Evolutionary conservation across 2,113 vertebrate species (phyloP).

Genomic region (Eleginops maclovinus): DNA sequence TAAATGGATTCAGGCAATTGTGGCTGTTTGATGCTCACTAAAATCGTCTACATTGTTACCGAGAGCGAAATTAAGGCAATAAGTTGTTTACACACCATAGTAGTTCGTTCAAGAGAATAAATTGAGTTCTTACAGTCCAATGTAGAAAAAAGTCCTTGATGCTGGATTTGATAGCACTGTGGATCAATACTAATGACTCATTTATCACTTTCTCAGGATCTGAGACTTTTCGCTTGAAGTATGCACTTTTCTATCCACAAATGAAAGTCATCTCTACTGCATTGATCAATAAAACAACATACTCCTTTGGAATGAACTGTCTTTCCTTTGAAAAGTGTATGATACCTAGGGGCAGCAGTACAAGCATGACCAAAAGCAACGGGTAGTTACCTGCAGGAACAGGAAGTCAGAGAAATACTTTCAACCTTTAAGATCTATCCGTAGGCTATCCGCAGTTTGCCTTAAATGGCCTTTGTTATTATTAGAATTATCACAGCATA

Average conservation of each 20-base stretch:
- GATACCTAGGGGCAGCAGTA: too few species aligned
- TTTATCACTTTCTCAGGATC: conserved; percentile 12
- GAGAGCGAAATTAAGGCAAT: background rate
- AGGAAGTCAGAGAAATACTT: too few species aligned
- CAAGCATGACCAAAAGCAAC: too few species aligned
- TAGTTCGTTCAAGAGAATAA: conserved; percentile 4
- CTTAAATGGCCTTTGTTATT: too few species aligned
- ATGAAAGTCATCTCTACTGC: too few species aligned
- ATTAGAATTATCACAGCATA: too few species aligned
- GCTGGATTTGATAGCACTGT: background rate
- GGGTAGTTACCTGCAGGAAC: too few species aligned
- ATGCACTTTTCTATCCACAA: background rate
- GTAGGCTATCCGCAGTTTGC: too few species aligned
- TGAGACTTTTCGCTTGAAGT: background rate
- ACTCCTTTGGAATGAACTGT: too few species aligned
- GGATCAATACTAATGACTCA: conserved; percentile 14
- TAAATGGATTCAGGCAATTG: background rate
- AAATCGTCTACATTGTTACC: background rate
- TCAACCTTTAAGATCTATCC: too few species aligned
- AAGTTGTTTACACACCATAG: background rate
- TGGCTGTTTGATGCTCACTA: background rate
- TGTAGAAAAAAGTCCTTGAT: conserved; percentile 5
- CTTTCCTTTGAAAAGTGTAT: too few species aligned
- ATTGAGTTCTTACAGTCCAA: conserved; percentile 9
- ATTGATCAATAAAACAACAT: too few species aligned